Conservation (phyloP, 2,888 invertebrate species). For the Theristus sp. region DNA sequence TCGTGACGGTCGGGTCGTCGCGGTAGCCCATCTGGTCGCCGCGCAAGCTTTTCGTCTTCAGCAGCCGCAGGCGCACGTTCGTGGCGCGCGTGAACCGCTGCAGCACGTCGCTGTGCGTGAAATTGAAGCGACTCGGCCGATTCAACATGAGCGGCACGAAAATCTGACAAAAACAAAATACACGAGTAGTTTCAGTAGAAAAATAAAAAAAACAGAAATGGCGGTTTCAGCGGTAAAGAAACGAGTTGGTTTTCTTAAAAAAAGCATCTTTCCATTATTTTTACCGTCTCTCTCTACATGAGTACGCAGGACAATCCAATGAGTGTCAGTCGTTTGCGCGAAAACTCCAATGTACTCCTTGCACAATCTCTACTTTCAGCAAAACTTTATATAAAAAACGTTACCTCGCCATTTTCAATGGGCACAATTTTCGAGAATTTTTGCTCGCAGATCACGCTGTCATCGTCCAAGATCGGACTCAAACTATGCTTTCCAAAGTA, state of each 20-base stretch:
- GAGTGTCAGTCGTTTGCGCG: too few relatives aligned
- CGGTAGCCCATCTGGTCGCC: conserved; percentile 82
- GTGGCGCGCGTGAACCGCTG: conserved; percentile 97
- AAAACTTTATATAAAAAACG: not conserved
- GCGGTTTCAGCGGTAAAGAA: too few relatives aligned
- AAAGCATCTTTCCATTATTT: too few relatives aligned
- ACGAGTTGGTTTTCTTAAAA: too few relatives aligned
- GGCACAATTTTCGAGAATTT: conserved; percentile 87
- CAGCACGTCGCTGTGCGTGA: conserved; percentile 72
- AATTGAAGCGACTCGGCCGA: conserved; percentile 75
- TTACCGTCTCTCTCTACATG: too few relatives aligned
- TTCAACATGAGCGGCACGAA: conserved; percentile 75
- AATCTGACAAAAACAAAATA: too few relatives aligned
- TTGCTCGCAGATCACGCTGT: conserved; percentile 71
- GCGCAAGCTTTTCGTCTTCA: conserved; percentile 79
- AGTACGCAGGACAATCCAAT: too few relatives aligned
- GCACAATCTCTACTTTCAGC: too few relatives aligned
- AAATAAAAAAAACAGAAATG: too few relatives aligned
- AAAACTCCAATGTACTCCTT: too few relatives aligned
- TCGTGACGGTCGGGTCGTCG: conserved; percentile 86
- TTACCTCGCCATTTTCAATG: conserved; percentile 79
- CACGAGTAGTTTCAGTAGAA: too few relatives aligned
- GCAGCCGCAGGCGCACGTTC: conserved; percentile 68
- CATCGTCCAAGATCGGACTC: conserved; percentile 58
- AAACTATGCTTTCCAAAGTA: conserved; percentile 61